phyloP scores from a whole-genome alignment of 1,140 invertebrate genomes.

The Brachionus koreanus region DNA sequence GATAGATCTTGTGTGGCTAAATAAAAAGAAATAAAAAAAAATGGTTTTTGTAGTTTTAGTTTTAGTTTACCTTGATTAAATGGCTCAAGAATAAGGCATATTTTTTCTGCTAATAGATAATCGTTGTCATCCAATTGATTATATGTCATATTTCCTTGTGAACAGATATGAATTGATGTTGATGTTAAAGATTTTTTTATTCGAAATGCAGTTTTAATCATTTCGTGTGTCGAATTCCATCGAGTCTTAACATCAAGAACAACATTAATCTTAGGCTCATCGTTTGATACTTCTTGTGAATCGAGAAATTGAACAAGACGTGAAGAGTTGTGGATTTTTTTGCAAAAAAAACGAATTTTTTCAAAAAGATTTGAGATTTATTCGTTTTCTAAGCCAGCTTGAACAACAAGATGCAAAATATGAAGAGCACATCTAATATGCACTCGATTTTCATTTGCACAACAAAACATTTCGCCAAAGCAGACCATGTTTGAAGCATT shows the following conservation, averaged over 20 bases:
- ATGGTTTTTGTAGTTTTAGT: background rate
- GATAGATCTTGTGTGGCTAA: background rate
- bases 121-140: background rate
- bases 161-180: background rate
- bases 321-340: background rate
- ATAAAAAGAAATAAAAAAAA: background rate
- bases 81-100: background rate
- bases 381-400: background rate
- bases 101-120: background rate
- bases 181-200: background rate
- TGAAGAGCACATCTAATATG: background rate
- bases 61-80: background rate
- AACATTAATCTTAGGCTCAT: background rate
- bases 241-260: background rate
- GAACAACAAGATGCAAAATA: background rate
- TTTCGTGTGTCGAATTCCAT: background rate
- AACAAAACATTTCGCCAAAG: background rate
- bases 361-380: background rate
- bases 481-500: background rate
- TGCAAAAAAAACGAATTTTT: background rate
- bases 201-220: background rate
- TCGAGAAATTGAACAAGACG: background rate
- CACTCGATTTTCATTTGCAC: background rate
- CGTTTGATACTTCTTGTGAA: background rate
- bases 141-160: background rate